Percentiles rank a stretch among this genome's conserved stretches.
Evolutionary conservation across 1,140 invertebrate genomes (phyloP).

Genomic region (Rhyzopertha dominica): DNA sequence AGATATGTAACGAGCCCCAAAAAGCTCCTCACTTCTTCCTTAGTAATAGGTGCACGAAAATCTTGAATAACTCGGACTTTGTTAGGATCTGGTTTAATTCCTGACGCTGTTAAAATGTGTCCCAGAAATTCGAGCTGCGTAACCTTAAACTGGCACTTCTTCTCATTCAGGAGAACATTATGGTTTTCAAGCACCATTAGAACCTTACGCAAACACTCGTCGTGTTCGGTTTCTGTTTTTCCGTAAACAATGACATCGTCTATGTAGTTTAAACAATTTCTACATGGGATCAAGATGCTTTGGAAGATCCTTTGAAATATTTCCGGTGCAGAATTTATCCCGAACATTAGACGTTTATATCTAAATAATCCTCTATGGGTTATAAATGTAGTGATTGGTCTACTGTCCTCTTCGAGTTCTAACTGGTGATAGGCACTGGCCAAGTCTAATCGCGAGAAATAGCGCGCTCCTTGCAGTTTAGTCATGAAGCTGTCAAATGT

Average conservation of each 20-base stretch:
- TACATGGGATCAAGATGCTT: slow-evolving; percentile 1
- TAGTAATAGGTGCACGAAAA: slow-evolving; percentile 16
- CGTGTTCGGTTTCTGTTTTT: slow-evolving; percentile 5
- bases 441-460: slow-evolving; percentile 31
- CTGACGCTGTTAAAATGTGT: slow-evolving; percentile 18
- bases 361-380: slow-evolving; percentile 37
- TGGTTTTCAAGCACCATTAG: slow-evolving; percentile 14
- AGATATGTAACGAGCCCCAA: slow-evolving; percentile 26
- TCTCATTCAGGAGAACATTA: slow-evolving; percentile 27
- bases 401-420: slow-evolving; percentile 29
- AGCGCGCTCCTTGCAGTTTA: slow-evolving; percentile 18
- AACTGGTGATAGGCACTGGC: slow-evolving; percentile 33
- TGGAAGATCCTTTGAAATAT: slow-evolving; percentile 1
- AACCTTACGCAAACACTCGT: slow-evolving; percentile 1
- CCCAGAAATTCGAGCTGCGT: slow-evolving; percentile 18
- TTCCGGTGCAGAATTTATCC: slow-evolving; percentile 15
- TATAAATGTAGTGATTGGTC: slow-evolving; percentile 34
- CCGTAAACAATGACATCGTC: slow-evolving; percentile 10
- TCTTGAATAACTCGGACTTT: slow-evolving; percentile 18
- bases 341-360: slow-evolving; percentile 40
- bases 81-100: slow-evolving; percentile 17
- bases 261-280: slow-evolving; percentile 3
- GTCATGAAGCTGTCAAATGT: slow-evolving; percentile 28
- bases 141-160: slow-evolving; percentile 26
- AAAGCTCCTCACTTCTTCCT: slow-evolving; percentile 26